phyloP scores from a whole-genome alignment of 2,888 invertebrate species.

The Melipona bicolor region DNA sequence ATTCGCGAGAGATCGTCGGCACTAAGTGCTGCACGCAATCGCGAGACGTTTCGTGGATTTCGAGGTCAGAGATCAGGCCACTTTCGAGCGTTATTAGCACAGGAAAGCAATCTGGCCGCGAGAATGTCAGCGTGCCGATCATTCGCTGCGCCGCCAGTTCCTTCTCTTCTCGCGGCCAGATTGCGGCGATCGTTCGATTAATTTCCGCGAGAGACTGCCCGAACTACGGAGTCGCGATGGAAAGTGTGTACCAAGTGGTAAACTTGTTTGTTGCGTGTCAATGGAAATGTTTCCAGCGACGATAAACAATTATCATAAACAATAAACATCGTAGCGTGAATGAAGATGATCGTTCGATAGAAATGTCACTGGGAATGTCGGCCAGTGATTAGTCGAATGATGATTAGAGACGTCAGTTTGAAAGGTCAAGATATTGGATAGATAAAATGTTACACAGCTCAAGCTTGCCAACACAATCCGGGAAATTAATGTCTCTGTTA shows the following conservation, averaged over 20 bases:
- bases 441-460: not conserved
- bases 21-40: constrained; percentile 11
- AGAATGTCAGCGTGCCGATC: constrained; percentile 38
- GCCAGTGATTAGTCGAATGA: not conserved
- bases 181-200: not conserved
- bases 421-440: not conserved
- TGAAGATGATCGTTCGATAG: not conserved
- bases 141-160: constrained; percentile 7
- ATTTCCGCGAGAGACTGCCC: not conserved
- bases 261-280: not conserved
- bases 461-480: not conserved
- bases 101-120: constrained; percentile 33
- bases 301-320: not conserved
- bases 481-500: not conserved
- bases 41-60: constrained; percentile 25
- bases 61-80: constrained; percentile 48
- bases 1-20: not conserved
- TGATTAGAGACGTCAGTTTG: not conserved
- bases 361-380: not conserved
- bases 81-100: constrained; percentile 55
- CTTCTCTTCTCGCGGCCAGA: not conserved
- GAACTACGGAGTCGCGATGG: no score
- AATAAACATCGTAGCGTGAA: not conserved
- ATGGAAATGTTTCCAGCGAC: not conserved
- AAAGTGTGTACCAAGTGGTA: not conserved